Base-by-base conservation (phyloP, 2,888 invertebrate species). In the Ptychoptera albimana region DNA sequence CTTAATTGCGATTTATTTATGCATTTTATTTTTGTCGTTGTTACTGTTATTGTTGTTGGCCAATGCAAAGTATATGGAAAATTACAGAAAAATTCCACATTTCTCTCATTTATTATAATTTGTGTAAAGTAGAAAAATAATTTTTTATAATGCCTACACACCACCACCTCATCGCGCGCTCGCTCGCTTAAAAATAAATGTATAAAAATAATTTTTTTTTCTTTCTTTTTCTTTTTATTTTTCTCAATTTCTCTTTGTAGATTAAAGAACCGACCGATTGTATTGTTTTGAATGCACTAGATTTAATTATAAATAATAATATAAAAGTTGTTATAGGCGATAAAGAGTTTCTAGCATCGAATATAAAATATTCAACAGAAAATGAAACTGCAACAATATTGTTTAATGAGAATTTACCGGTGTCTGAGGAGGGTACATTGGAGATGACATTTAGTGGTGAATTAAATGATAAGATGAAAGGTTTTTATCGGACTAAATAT, bases 401-500 rank as follows among this genome's bases (percentile, higher is more conserved):
- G 31, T 86, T 88, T 57, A 65, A 70, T 8, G 66, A 77, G 45
- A 58, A 68, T 12, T 60, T 89, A 34, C 63, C 71, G 0, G 58
- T 64, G 12, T 77, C 79, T 23, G 68, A 71, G 1, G 72, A 71
- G 45, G 70, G 66, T 32, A 52, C 51, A 2, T 64, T 93, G 44
- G 64, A 66, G 46, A 70, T 92, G 54, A 71, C 74, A 48, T 94
- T 89, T 60, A 75, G 74, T n/a, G 92, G 92, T 8, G 79, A 79
- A 58, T 74, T 94, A 44, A 89, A 88, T 60, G 88, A 92, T 59
- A 87, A 87, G 64, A 86, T 93, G 85, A 87, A 84, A 63, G 93
- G 94, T n/a, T 80, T 93, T 51, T 94, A 93, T 66, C 77, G 91
- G 43, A 89, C 86, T 67, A 89, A 88, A 69, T 91, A 89, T 63